Conservation (phyloP, 1,140 invertebrate species). For the Drosophila auraria region DNA sequence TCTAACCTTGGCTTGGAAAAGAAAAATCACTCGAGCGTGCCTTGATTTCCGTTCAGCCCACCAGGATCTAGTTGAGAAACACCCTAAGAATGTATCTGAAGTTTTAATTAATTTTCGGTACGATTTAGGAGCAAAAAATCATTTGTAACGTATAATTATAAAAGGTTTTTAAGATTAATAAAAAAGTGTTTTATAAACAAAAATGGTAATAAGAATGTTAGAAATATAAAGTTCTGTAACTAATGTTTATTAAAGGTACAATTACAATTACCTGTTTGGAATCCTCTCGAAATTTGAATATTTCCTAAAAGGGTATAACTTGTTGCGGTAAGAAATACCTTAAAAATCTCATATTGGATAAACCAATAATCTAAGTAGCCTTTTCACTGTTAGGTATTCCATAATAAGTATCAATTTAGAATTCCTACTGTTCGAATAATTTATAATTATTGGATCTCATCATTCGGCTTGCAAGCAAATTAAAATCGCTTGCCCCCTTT, state of each 20-base stretch:
- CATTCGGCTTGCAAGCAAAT: not conserved
- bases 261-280: not conserved
- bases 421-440: not conserved
- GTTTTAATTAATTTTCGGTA: slow-evolving; percentile 60
- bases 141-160: slow-evolving; percentile 22
- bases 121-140: slow-evolving; percentile 5
- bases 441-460: slow-evolving; percentile 14
- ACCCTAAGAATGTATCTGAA: slow-evolving; percentile 59
- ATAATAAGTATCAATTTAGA: not conserved
- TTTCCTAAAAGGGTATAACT: not conserved
- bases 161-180: slow-evolving; percentile 10
- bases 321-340: too few species aligned
- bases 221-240: not conserved
- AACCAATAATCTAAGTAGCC: too few species aligned
- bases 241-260: not conserved
- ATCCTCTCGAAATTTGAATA: not conserved
- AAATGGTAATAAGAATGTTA: not conserved
- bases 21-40: slow-evolving; percentile 70
- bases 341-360: too few species aligned
- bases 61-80: slow-evolving; percentile 33
- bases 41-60: slow-evolving; percentile 21
- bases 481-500: slow-evolving; percentile 17
- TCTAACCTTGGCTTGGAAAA: slow-evolving; percentile 50
- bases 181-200: not conserved
- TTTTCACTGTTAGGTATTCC: not conserved